Evolutionary conservation across 2,888 invertebrate species (phyloP), one percentile per base, ranked within the genome.

Genomic region (Parnassius smintheus): DNA sequence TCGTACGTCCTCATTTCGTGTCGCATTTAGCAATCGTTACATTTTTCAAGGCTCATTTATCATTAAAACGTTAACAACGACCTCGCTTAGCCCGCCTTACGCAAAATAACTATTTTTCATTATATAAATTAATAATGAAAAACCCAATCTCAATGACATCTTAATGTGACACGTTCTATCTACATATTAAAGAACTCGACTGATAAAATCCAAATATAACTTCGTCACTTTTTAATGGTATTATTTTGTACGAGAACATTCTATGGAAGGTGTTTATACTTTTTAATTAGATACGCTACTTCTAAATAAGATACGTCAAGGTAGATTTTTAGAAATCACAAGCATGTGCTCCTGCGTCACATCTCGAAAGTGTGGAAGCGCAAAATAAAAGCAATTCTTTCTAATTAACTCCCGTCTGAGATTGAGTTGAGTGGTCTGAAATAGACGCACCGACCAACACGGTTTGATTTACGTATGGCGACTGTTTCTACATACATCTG

Each of bases 341-440:
- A 76, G 72, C 72, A 69, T 71, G 68, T 65, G 69, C 75, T 74
- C 74, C 80, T 82, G 80, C 81, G 87, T 88, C 88, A 86, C 80
- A 74, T 80, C 78, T 77, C 74, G 72, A 66, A 81, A 83, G 85
- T 86, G 88, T 86, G 87, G 85, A 86, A 86, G 84, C 84, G 88
- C 86, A 78, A 89, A 91, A 91, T 91, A 91, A 91, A 89, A 91
- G 87, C 89, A 87, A 91, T 91, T 90, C 89, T 91, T 91, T 91
- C 86, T 91, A 91, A 91, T 91, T 90, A 91, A 85, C 88, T 77
- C 79, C 66, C 72, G 78, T 75, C 77, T 74, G 78, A 81, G 82
- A 84, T 83, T 81, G 85, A 83, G 81, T 74, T 78, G 80, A 67
- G 70, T 73, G 74, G 71, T 77, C 78, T 74, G 75, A 88, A 90